Evolutionary conservation across 2,888 invertebrate species (phyloP).

Genomic region (Monoplex corrugatus): DNA sequence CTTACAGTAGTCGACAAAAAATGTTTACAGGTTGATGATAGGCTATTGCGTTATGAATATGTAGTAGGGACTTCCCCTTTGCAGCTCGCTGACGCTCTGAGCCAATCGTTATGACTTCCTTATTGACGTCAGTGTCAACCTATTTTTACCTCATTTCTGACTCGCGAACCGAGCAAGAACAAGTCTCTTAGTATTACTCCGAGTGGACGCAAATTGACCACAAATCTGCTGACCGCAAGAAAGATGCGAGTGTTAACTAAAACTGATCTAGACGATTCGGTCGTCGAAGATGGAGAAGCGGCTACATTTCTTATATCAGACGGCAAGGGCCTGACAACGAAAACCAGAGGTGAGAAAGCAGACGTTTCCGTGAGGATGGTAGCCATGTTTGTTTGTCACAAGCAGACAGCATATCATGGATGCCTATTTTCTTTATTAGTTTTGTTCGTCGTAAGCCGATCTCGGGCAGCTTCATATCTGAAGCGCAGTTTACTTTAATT

Average conservation of each 20-base stretch:
- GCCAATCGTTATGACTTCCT: constrained; percentile 47
- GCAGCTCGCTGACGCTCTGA: not conserved
- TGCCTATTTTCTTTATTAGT: too few species aligned
- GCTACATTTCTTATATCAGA: constrained; percentile 21
- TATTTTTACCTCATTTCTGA: constrained; percentile 41
- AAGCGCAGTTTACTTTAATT: too few species aligned
- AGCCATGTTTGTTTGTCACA: constrained; percentile 44
- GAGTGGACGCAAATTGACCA: not conserved
- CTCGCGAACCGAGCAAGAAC: not conserved
- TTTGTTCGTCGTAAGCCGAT: too few species aligned
- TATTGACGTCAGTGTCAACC: constrained; percentile 39
- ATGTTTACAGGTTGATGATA: not conserved
- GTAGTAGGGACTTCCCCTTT: constrained; percentile 50
- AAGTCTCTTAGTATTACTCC: not conserved
- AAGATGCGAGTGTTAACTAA: constrained; percentile 39
- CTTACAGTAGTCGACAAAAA: too few species aligned
- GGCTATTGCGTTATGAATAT: constrained; percentile 20
- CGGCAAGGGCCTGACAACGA: constrained; percentile 15
- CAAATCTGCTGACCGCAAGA: not conserved
- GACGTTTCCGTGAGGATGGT: not conserved
- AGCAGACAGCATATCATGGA: too few species aligned
- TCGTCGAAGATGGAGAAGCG: constrained; percentile 48
- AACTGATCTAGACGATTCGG: constrained; percentile 43
- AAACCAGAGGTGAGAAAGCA: constrained; percentile 15
- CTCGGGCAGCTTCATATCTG: too few species aligned